Percentiles rank a stretch among this genome's conserved stretches.
Conservation (phyloP, 1,140 invertebrate species). For the Hyles vespertilio region DNA sequence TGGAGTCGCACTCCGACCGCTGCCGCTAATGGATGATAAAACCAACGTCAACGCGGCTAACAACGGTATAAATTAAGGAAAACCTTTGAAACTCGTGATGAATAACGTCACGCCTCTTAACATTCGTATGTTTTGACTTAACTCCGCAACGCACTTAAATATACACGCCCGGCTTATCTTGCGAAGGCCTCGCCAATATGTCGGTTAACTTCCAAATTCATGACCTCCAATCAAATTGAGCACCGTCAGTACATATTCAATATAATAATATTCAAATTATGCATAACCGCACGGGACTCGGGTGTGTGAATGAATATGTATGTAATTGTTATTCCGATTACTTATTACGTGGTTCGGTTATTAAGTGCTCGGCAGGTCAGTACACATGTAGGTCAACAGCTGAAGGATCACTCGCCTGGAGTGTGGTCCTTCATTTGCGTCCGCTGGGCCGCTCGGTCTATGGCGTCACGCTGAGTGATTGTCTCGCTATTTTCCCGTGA, state of each 20-base stretch:
- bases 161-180: background rate
- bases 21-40: constrained; percentile 39
- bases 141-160: background rate
- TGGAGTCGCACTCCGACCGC: constrained; percentile 14
- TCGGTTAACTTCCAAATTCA: too few species aligned
- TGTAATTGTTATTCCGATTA: too few species aligned
- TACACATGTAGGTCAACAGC: constrained; percentile 29
- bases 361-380: constrained; percentile 13
- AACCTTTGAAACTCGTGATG: constrained; percentile 35
- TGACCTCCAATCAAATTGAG: background rate
- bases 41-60: constrained; percentile 36
- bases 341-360: too few species aligned
- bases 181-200: background rate
- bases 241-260: background rate
- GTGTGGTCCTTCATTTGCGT: constrained; percentile 40
- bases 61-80: constrained; percentile 43
- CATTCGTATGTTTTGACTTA: constrained; percentile 7
- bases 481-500: constrained; percentile 44
- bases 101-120: constrained; percentile 26
- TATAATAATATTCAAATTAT: too few species aligned
- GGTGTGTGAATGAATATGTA: too few species aligned
- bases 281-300: too few species aligned
- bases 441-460: constrained; percentile 22
- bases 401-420: constrained; percentile 38
- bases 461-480: constrained; percentile 48